A percentile compares a stretch with the other conserved stretches of the same genome.
Evolutionary conservation across 53 echinoderm and acorn worm genomes (phyloP).

Genomic region (Arbacia lixula): DNA sequence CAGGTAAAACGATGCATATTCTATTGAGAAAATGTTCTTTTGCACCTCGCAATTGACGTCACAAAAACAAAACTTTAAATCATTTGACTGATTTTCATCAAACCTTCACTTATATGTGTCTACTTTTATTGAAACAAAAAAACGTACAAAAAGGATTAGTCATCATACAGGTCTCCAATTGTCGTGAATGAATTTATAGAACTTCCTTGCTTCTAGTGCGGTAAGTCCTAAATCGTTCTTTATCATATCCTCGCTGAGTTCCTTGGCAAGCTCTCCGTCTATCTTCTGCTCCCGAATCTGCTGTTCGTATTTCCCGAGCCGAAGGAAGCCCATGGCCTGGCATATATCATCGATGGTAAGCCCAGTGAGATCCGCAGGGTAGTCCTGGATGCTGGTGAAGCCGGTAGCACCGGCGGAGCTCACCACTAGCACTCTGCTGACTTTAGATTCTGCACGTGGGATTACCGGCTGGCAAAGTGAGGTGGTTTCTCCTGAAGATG

Average conservation of each 20-base stretch:
- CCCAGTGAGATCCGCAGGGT: conserved; percentile 20
- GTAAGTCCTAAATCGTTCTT: conserved; percentile 25
- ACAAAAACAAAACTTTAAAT: too few relatives aligned
- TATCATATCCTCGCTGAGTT: conserved; percentile 37
- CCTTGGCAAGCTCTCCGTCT: conserved; percentile 47
- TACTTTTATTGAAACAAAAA: neutral
- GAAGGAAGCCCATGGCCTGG: conserved; percentile 2
- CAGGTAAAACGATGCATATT: too few relatives aligned
- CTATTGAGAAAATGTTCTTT: too few relatives aligned
- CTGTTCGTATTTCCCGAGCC: conserved; percentile 9
- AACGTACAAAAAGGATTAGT: neutral
- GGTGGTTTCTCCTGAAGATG: conserved; percentile 7
- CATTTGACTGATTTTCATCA: too few relatives aligned
- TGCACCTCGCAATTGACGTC: too few relatives aligned
- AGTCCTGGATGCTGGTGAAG: conserved; percentile 14
- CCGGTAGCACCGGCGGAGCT: neutral
- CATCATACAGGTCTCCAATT: conserved; percentile 49
- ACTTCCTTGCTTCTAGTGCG: conserved; percentile 27
- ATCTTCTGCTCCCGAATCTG: conserved; percentile 21
- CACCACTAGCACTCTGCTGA: neutral
- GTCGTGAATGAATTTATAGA: conserved; percentile 36
- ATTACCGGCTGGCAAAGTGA: neutral
- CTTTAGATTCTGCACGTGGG: neutral
- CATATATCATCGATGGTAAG: conserved; percentile 49
- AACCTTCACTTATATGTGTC: too few relatives aligned